Base-by-base conservation (phyloP, 2,888 invertebrate species). In the Diadromus collaris region DNA sequence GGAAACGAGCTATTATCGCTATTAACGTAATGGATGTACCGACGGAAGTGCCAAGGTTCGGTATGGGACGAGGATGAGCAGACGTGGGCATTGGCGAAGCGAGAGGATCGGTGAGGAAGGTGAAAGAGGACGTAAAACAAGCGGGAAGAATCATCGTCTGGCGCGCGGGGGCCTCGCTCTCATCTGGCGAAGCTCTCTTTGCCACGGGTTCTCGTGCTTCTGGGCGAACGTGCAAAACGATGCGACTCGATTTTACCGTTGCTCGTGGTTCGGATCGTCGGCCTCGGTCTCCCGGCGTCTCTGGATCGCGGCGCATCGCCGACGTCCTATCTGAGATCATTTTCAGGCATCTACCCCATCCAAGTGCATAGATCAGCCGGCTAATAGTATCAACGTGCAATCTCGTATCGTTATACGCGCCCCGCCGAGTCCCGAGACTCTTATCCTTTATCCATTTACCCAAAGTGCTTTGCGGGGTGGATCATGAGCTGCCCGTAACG, bases 1-100 rank as follows among this genome's bases (percentile, higher is more conserved):
- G 83, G 84, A 84, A 86, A 84, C 85, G 82, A 80, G 76, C 83
- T 81, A 86, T 87, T 88, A 89, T 88, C 86, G 86, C 86, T 84
- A 88, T 88, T 89, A 89, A 83, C 80, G 83, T 85, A 87, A 88
- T 85, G 84, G 84, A 84, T 85, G 83, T 78, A 84, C 76, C 68
- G 64, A 61, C 65, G 69, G 70, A 78, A 76, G 71, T 81, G 68
- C 67, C 69, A 65, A 32, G 61, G 70, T 73, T 77, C 76, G 76
- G 76, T 71, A 44, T 68, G 65, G 75, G 46, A 78, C 21, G 69
- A 70, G 65, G 56, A 64, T 51, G 69, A 56, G 63, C 46, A 38
- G 68, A 51, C 44, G 63, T 51, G 60, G 54, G 58, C 64, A 78
- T 69, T 27, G 27, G 63, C 10, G n/a, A 64, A 46, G 61, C 32